Conservation (phyloP, 2,888 invertebrate species). For the Drosophila meridiana region DNA sequence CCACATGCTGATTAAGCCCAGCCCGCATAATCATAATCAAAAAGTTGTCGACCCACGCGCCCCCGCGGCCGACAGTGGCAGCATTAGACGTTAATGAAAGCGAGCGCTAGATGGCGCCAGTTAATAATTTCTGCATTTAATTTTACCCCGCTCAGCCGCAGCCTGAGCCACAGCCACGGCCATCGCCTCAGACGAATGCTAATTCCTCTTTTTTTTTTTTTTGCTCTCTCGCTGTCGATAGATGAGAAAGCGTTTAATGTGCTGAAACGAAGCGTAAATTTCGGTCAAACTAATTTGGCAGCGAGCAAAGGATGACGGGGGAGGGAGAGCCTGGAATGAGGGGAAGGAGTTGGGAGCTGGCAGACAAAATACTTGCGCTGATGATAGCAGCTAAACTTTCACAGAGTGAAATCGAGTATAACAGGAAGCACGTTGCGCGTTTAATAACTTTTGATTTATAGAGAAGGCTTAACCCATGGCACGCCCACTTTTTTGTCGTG, state of each 20-base stretch:
- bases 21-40: constrained; percentile 61
- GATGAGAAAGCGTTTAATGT: constrained; percentile 56
- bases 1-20: constrained; percentile 54
- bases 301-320: constrained; percentile 27
- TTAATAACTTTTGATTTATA: constrained; percentile 77
- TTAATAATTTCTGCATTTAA: constrained; percentile 59
- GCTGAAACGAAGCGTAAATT: constrained; percentile 59
- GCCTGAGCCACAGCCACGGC: neutral
- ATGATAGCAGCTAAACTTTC: constrained; percentile 33
- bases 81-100: constrained; percentile 33
- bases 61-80: constrained; percentile 6
- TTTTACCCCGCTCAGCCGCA: constrained; percentile 18
- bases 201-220: constrained; percentile 23
- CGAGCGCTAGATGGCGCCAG: constrained; percentile 53
- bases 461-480: constrained; percentile 15
- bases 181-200: constrained; percentile 18
- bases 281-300: constrained; percentile 64
- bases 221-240: constrained; percentile 32
- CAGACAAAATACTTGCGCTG: constrained; percentile 17
- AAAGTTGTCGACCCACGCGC: constrained; percentile 49
- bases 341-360: neutral
- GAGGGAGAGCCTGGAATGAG: neutral
- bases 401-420: constrained; percentile 49
- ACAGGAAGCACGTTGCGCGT: constrained; percentile 65
- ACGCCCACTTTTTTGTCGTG: constrained; percentile 13